A percentile compares a stretch with the other conserved stretches of the same genome.
Conservation (phyloP, 2,797 vertebrate species). For the Distichodus sexfasciatus region DNA sequence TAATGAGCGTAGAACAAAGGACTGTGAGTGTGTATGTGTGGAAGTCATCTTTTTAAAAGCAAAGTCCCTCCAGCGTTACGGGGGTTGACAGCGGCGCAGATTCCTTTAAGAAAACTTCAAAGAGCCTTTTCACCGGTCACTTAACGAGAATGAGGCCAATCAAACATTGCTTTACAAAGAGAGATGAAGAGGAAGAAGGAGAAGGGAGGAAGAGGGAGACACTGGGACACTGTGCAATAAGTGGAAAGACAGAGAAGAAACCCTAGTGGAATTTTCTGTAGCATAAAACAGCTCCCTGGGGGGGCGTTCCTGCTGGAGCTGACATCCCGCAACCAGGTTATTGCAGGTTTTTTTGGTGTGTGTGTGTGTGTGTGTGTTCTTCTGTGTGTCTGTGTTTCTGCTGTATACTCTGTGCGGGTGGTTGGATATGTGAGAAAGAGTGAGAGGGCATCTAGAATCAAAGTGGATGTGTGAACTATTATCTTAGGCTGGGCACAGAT, state of each 20-base stretch:
- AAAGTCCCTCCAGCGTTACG: conserved; percentile 8
- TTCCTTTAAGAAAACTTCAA: conserved; percentile 43
- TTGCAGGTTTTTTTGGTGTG: conserved; percentile 1
- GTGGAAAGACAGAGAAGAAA: neutral
- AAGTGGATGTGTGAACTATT: conserved; percentile 16
- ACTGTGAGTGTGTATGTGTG: conserved; percentile 4
- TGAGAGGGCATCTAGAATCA: conserved; percentile 4
- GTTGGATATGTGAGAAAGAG: neutral
- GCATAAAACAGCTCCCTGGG: neutral
- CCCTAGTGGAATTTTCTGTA: conserved; percentile 5
- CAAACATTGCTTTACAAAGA: conserved; percentile 33
- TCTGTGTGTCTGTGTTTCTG: neutral
- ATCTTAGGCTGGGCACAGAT: conserved; percentile 42
- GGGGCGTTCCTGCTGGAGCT: conserved; percentile 11
- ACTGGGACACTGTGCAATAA: conserved; percentile 16
- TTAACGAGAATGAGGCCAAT: conserved; percentile 41
- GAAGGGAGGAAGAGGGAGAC: conserved; percentile 1
- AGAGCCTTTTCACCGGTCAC: conserved; percentile 38
- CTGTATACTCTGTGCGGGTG: conserved; percentile 9
- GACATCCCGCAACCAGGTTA: conserved; percentile 14
- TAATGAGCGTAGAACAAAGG: neutral
- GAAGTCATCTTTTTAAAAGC: conserved; percentile 6
- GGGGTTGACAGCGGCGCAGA: conserved; percentile 11
- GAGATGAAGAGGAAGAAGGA: conserved; percentile 13
- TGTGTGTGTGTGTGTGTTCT: conserved; percentile 25